Evolutionary conservation across 2,888 invertebrate species (phyloP).

Genomic region (Teleiodes luculella): DNA sequence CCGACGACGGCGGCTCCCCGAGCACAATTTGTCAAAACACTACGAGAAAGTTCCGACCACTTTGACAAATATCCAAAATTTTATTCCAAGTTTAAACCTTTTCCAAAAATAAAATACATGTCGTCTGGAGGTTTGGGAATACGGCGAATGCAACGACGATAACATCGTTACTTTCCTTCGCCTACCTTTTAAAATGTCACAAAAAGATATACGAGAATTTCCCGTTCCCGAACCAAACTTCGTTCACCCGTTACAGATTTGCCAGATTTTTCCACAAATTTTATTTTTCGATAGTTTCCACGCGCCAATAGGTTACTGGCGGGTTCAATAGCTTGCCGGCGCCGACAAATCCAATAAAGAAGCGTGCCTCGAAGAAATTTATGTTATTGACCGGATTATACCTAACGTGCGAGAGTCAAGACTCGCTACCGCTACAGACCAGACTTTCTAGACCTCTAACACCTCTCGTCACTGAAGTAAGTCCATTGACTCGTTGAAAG

Average conservation of each 20-base stretch:
- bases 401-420: slow-evolving; percentile 61
- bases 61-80: slow-evolving; percentile 14
- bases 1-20: slow-evolving; percentile 25
- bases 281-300: slow-evolving; percentile 52
- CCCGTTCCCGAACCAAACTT: slow-evolving; percentile 8
- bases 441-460: slow-evolving; percentile 41
- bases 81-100: slow-evolving; percentile 10
- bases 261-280: slow-evolving; percentile 42
- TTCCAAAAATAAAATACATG: neutral
- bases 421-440: slow-evolving; percentile 42
- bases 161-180: slow-evolving; percentile 5
- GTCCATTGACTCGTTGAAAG: slow-evolving; percentile 34
- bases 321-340: slow-evolving; percentile 58
- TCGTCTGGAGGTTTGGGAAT: slow-evolving; percentile 6
- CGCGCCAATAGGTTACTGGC: slow-evolving; percentile 50
- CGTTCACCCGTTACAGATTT: slow-evolving; percentile 39
- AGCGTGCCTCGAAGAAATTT: slow-evolving; percentile 66
- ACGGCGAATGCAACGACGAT: slow-evolving; percentile 7
- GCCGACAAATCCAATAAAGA: slow-evolving; percentile 72
- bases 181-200: slow-evolving; percentile 16
- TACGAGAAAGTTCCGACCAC: slow-evolving; percentile 23
- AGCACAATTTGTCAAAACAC: slow-evolving; percentile 38
- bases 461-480: slow-evolving; percentile 33
- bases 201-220: slow-evolving; percentile 9
- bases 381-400: slow-evolving; percentile 75